These are phyloP conservation scores for Hormaphis cornu DNA, from an alignment of 1,140 invertebrate species.

Conservation along the genomic window DNA sequence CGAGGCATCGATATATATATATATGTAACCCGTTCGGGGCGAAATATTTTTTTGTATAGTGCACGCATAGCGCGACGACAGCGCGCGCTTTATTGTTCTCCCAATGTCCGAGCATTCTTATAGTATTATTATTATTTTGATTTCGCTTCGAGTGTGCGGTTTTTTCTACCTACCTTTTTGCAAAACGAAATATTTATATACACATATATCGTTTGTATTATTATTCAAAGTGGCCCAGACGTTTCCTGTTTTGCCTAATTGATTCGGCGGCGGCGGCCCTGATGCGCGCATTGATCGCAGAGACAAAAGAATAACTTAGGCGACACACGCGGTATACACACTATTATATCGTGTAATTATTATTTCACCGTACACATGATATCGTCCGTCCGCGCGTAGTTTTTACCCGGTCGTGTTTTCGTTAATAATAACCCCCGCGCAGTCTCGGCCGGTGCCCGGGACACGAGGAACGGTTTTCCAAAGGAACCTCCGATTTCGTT, in stretches of 20 bases:
- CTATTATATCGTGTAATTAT: neutral
- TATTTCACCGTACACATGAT: neutral
- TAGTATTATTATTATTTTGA: too few species aligned
- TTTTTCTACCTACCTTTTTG: neutral
- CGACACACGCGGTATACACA: neutral
- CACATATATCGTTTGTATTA: neutral
- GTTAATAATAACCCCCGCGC: too few species aligned
- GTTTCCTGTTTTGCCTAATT: constrained; percentile 32
- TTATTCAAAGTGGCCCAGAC: constrained; percentile 25
- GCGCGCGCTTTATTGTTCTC: neutral
- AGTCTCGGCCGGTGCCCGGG: too few species aligned
- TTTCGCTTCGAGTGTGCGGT: neutral
- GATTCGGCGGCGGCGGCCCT: constrained; percentile 9
- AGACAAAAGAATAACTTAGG: constrained; percentile 22
- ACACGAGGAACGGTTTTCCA: too few species aligned
- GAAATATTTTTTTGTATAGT: constrained; percentile 18
- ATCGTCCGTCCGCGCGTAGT: too few species aligned
- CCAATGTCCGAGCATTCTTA: neutral
- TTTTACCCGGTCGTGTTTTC: too few species aligned
- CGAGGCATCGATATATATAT: too few species aligned
- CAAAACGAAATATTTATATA: constrained; percentile 24
- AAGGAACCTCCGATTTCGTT: too few species aligned
- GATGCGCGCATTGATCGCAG: neutral
- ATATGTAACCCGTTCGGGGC: constrained; percentile 9
- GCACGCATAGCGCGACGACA: too few species aligned